Conservation (phyloP, 2,113 vertebrate genomes). For the Perca flavescens region DNA sequence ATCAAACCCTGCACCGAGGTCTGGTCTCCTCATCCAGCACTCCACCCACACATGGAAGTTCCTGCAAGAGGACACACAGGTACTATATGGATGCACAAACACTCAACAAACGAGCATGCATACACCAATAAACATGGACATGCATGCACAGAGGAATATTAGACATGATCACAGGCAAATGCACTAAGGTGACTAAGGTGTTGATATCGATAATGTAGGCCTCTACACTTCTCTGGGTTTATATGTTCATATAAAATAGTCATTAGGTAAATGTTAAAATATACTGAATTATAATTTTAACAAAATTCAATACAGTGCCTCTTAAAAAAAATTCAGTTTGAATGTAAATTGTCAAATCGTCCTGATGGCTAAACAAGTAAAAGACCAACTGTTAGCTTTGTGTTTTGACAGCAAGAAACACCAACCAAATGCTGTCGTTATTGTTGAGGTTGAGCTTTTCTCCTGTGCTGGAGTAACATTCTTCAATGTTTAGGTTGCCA, state of each 20-base stretch:
- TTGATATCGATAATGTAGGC: neutral
- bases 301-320: too few relatives aligned
- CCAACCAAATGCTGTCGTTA: slow-evolving; percentile 75
- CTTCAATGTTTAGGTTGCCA: slow-evolving; percentile 53
- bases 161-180: neutral
- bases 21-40: slow-evolving; percentile 90
- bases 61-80: slow-evolving; percentile 72
- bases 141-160: neutral
- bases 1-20: slow-evolving; percentile 81
- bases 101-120: neutral
- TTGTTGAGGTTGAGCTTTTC: slow-evolving; percentile 51
- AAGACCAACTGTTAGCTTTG: neutral
- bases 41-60: slow-evolving; percentile 95
- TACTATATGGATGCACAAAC: neutral
- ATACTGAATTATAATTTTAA: too few relatives aligned
- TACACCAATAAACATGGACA: neutral
- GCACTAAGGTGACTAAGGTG: neutral
- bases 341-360: neutral
- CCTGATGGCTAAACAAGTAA: neutral
- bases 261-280: neutral
- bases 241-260: too few relatives aligned
- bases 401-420: neutral
- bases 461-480: slow-evolving; percentile 64
- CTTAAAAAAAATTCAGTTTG: neutral
- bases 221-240: too few relatives aligned